Base-by-base conservation (phyloP, 2,888 invertebrate genomes). In the Drosophila conformis region DNA sequence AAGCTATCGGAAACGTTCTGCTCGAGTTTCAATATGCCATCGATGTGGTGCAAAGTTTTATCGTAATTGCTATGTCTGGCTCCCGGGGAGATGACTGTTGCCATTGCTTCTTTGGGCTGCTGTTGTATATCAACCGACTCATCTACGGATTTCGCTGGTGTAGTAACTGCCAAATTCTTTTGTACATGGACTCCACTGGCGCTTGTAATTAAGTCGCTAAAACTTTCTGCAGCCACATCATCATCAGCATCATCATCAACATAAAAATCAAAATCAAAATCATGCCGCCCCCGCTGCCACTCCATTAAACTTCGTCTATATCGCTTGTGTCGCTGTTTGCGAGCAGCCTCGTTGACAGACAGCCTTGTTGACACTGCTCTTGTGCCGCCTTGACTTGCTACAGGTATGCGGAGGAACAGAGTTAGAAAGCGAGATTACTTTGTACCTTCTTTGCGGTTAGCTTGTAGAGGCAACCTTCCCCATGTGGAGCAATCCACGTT, bases 181-280 rank as follows among this genome's bases (percentile, higher is more conserved):
- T 70, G 64, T 64, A 54, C 62, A 73, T 76, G 72, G 69, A 78
- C 75, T 79, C 68, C 77, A 82, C 73, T 83, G 76, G 85, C 75
- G 73, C 71, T 83, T 78, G 83, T 90, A 91, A 91, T 92, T 90
- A 91, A 90, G 90, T 92, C 86, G 86, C 88, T 76, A 68, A 89
- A 91, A 90, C 79, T 91, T 91, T 87, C 60, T 64, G 73, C 69
- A 54, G 65, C 61, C 31, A 40, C 67, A 73, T 74, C 78, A 58
- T 68, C 73, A 70, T 70, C 73, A 53, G 52, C 64, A 51, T 25
- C 21, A 69, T 42, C 73, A 53, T 60, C 59, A 25, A 18, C 73
- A 53, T 60, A 58, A 25, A 18, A 48, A 54, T 59, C 57, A 38
- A 53, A 40, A 31, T 42, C 53, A 36, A 46, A 48, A 38, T 27